Evolutionary conservation across 1,140 invertebrate species (phyloP).

Genomic region (Zelostemma sp.): DNA sequence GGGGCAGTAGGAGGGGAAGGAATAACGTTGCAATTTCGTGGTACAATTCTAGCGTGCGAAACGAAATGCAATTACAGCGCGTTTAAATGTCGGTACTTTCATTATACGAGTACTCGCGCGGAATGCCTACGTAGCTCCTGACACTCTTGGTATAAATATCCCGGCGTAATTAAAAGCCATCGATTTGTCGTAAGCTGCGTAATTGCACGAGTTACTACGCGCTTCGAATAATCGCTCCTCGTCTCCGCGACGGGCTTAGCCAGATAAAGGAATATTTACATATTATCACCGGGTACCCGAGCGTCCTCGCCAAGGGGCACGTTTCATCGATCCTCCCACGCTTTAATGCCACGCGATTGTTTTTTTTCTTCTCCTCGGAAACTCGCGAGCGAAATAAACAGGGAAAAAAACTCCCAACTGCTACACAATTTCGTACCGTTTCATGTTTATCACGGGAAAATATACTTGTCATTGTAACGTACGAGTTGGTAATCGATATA

Average conservation of each 20-base stretch:
- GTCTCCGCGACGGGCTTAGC: conserved; percentile 34
- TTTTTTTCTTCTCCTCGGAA: too few relatives aligned
- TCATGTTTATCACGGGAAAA: too few relatives aligned
- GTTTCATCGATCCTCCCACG: conserved; percentile 44
- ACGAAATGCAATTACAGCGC: conserved; percentile 29
- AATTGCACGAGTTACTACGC: conserved; percentile 68
- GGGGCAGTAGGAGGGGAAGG: background rate
- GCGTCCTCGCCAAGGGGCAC: conserved; percentile 37
- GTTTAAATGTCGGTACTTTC: conserved; percentile 24
- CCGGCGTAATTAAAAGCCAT: conserved; percentile 66
- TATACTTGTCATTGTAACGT: background rate
- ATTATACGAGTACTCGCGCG: conserved; percentile 28
- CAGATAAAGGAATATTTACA: conserved; percentile 70
- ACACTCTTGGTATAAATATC: conserved; percentile 56
- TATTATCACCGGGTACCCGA: conserved; percentile 64
- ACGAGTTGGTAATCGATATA: conserved; percentile 6
- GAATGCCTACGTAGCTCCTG: conserved; percentile 20
- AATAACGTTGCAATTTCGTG: conserved; percentile 13
- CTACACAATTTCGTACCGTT: too few relatives aligned
- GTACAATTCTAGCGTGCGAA: conserved; percentile 15
- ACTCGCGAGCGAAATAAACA: too few relatives aligned
- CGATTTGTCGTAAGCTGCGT: conserved; percentile 68
- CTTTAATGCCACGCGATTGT: too few relatives aligned
- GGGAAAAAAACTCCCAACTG: too few relatives aligned
- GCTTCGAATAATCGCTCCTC: conserved; percentile 62